Evolutionary conservation across 2,888 invertebrate genomes (phyloP).

Genomic region (Nomada ruficornis): DNA sequence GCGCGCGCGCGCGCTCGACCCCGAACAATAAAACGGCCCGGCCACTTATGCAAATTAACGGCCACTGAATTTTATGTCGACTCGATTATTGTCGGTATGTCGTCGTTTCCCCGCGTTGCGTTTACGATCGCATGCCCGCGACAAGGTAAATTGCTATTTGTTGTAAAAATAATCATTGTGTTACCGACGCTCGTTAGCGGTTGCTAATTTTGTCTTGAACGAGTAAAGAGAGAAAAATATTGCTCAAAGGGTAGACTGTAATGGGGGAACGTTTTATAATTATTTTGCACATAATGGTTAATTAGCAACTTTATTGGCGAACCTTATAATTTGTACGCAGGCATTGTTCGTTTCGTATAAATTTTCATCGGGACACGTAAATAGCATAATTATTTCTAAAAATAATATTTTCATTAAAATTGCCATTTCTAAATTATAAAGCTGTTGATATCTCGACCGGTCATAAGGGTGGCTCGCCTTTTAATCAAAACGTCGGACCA

Average conservation of each 20-base stretch:
- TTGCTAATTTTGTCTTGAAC: not conserved
- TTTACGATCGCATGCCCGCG: not conserved
- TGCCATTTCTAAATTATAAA: not conserved
- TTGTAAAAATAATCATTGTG: conserved; percentile 11
- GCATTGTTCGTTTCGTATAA: too few species aligned
- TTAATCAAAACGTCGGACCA: not conserved
- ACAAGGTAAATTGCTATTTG: conserved; percentile 8
- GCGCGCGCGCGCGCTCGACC: not conserved
- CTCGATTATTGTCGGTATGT: conserved; percentile 46
- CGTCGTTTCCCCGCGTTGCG: not conserved
- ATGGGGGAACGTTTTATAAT: not conserved
- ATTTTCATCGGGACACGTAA: too few species aligned
- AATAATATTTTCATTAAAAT: not conserved
- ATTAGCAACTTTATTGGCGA: too few species aligned
- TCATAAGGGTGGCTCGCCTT: not conserved
- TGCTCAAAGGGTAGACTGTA: too few species aligned
- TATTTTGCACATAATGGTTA: not conserved
- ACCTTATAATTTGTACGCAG: too few species aligned
- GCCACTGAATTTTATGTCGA: conserved; percentile 41
- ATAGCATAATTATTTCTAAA: too few species aligned
- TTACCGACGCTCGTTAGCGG: not conserved
- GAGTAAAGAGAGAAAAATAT: too few species aligned
- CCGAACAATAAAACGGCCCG: not conserved
- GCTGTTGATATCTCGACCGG: too few species aligned
- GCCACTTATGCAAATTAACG: conserved; percentile 42